A percentile compares a stretch with the other conserved stretches of the same genome.
phyloP scores from a whole-genome alignment of 2,888 invertebrate genomes.

The Ecdyonurus torrentis region DNA sequence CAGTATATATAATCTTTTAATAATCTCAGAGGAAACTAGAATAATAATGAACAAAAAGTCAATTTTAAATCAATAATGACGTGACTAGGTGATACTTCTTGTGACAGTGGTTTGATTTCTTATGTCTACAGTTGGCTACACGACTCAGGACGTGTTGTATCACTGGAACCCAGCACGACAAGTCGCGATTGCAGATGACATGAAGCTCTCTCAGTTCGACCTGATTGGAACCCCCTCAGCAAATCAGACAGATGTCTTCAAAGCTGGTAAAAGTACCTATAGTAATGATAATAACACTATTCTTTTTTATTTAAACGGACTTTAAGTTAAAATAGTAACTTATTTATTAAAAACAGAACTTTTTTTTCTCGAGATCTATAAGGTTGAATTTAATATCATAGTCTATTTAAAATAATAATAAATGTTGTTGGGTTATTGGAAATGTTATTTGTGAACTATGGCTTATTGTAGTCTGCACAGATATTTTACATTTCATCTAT shows the following conservation, averaged over 20 bases:
- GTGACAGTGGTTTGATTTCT: conserved; percentile 11
- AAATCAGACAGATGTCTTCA: conserved; percentile 37
- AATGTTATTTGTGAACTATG: no score
- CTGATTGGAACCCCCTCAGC: conserved; percentile 56
- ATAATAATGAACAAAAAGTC: not conserved
- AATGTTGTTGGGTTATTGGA: no score
- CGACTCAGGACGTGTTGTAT: conserved; percentile 53
- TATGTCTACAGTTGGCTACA: conserved; percentile 58
- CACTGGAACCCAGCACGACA: conserved; percentile 52
- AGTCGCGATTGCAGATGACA: conserved; percentile 61
- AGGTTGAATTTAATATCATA: no score
- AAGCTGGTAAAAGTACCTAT: conserved; percentile 19
- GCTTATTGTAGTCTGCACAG: no score
- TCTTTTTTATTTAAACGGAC: no score
- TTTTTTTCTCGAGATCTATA: no score
- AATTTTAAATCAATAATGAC: not conserved
- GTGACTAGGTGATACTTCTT: not conserved
- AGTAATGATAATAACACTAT: not conserved
- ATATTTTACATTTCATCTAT: no score
- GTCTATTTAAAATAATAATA: no score
- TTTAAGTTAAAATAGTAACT: no score
- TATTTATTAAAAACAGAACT: no score
- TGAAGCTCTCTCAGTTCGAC: conserved; percentile 73
- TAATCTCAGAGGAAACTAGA: not conserved
- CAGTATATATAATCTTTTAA: not conserved